Conservation (phyloP, 1,140 invertebrate species). For the Cydia amplana region DNA sequence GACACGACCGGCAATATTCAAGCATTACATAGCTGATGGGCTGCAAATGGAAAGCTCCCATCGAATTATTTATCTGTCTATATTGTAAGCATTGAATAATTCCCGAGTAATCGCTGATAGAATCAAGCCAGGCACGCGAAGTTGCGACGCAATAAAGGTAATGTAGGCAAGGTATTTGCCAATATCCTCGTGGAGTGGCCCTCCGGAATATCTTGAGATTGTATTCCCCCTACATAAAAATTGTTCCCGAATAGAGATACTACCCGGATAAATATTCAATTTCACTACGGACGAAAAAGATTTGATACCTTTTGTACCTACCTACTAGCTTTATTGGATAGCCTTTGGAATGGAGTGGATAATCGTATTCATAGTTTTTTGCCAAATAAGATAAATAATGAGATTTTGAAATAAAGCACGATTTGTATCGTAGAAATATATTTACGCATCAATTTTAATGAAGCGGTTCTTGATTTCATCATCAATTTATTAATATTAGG, state of each 20-base stretch:
- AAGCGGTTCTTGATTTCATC: conserved; percentile 24
- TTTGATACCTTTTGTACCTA: conserved; percentile 77
- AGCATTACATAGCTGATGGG: neutral
- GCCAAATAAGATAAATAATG: conserved; percentile 45
- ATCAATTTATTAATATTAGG: conserved; percentile 20
- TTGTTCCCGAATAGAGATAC: conserved; percentile 79
- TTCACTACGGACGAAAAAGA: conserved; percentile 77
- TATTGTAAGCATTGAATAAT: conserved; percentile 65
- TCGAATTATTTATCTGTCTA: neutral
- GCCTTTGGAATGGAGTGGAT: conserved; percentile 75
- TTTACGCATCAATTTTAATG: conserved; percentile 12
- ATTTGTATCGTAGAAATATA: conserved; percentile 6
- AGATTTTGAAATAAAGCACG: neutral
- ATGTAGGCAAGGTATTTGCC: conserved; percentile 78
- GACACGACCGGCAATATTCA: conserved; percentile 17
- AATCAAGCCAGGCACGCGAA: conserved; percentile 66
- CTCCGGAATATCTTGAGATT: conserved; percentile 77
- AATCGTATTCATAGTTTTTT: conserved; percentile 77
- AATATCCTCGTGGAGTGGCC: conserved; percentile 76
- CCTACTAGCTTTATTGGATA: conserved; percentile 76
- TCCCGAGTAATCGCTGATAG: conserved; percentile 68
- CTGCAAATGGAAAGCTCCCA: conserved; percentile 14
- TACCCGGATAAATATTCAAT: conserved; percentile 80
- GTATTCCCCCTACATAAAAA: conserved; percentile 78
- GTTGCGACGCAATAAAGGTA: conserved; percentile 77